phyloP scores from a whole-genome alignment of 2,113 vertebrate genomes.

The Ptyas mucosa region DNA sequence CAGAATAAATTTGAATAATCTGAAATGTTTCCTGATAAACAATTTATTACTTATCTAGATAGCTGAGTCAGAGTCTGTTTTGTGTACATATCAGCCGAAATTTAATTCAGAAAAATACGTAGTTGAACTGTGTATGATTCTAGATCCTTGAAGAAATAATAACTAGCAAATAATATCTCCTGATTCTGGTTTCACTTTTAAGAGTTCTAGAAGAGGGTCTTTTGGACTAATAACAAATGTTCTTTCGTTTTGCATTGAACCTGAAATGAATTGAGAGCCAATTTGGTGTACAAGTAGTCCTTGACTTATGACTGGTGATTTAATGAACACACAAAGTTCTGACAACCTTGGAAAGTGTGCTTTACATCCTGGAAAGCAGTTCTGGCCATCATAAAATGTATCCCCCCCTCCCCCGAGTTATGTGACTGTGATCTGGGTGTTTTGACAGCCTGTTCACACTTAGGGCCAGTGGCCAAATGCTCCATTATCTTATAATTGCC shows the following conservation, averaged over 20 bases:
- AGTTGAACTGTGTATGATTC: not conserved
- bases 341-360: not conserved
- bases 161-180: not conserved
- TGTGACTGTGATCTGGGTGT: not conserved
- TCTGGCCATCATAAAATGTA: not conserved
- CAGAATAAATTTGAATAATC: not conserved
- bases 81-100: not conserved
- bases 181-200: not conserved
- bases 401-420: not conserved
- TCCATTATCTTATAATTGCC: not conserved
- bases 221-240: not conserved
- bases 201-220: not conserved
- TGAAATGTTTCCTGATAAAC: not conserved
- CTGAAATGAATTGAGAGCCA: not conserved
- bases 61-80: not conserved
- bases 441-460: too few relatives aligned
- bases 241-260: not conserved
- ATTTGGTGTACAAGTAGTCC: not conserved
- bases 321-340: not conserved
- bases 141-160: not conserved
- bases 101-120: not conserved
- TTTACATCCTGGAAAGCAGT: not conserved
- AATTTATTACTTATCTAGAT: not conserved
- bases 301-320: not conserved
- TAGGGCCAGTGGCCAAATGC: not conserved